Evolutionary conservation across 2,888 invertebrate genomes (phyloP).

Genomic region (Erebia epiphron): DNA sequence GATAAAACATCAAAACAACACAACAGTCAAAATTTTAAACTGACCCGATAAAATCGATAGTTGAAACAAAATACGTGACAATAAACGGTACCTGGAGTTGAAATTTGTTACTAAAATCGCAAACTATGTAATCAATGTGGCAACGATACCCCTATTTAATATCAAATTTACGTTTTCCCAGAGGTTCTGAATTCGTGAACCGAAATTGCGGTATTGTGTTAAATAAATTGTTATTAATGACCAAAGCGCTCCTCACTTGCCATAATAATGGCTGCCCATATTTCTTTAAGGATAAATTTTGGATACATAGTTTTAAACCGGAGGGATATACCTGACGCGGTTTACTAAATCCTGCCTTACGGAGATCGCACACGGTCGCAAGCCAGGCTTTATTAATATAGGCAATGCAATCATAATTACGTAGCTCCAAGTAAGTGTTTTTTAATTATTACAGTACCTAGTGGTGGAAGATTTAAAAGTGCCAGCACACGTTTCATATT

Average conservation of each 20-base stretch:
- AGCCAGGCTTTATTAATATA: background rate
- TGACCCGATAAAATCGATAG: slow-evolving; percentile 10
- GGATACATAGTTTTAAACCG: slow-evolving; percentile 46
- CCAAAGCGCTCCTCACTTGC: slow-evolving; percentile 71
- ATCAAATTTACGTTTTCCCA: slow-evolving; percentile 76
- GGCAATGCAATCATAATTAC: background rate
- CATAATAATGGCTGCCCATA: slow-evolving; percentile 67
- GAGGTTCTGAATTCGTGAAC: slow-evolving; percentile 69
- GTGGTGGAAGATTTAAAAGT: too few species aligned
- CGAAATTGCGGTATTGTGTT: slow-evolving; percentile 76
- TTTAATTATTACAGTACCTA: too few species aligned
- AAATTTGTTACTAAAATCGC: slow-evolving; percentile 40
- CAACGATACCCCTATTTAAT: slow-evolving; percentile 62
- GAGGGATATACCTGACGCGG: slow-evolving; percentile 47
- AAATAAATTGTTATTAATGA: slow-evolving; percentile 83
- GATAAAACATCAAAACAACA: too few species aligned
- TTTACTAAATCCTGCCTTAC: slow-evolving; percentile 26
- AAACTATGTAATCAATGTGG: slow-evolving; percentile 78
- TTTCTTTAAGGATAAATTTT: slow-evolving; percentile 67
- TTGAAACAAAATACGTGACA: slow-evolving; percentile 27
- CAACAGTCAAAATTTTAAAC: background rate
- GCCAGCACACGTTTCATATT: too few species aligned
- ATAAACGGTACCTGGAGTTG: slow-evolving; percentile 24
- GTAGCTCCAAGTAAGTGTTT: background rate
- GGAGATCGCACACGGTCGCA: background rate